Conservation (phyloP, 2,888 invertebrate species). For the Calephelis perditalis region DNA sequence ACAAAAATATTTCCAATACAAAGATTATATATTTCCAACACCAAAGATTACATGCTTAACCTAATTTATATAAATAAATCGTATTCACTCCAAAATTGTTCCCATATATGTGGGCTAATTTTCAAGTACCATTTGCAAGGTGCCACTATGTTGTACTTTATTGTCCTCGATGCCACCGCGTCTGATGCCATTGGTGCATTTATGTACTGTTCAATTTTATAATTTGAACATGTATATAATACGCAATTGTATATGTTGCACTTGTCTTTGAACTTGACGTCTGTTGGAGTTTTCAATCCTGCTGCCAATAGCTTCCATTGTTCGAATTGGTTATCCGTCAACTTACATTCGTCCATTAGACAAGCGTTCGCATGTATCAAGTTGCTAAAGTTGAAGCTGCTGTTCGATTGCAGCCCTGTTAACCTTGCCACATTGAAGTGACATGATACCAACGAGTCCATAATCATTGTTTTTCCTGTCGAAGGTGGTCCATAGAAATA, state of each 20-base stretch:
- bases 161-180: conserved; percentile 10
- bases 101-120: conserved; percentile 10
- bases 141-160: conserved; percentile 11
- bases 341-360: conserved; percentile 38
- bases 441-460: conserved; percentile 14
- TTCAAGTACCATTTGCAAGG: conserved; percentile 8
- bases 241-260: conserved; percentile 14
- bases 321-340: conserved; percentile 37
- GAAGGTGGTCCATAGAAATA: conserved; percentile 16
- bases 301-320: conserved; percentile 35
- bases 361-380: conserved; percentile 15
- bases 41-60: conserved; percentile 11
- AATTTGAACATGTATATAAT: conserved; percentile 11
- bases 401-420: conserved; percentile 16
- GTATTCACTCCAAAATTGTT: conserved; percentile 9
- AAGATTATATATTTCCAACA: conserved; percentile 1
- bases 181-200: conserved; percentile 7
- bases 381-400: conserved; percentile 18
- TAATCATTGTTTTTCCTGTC: conserved; percentile 18
- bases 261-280: conserved; percentile 23
- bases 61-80: conserved; percentile 8
- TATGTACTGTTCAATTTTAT: conserved; percentile 10
- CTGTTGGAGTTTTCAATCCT: conserved; percentile 32
- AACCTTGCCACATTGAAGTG: conserved; percentile 17
- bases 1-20: background rate